Conservation (phyloP, 1,140 invertebrate genomes). For the Leguminivora glycinivorella region DNA sequence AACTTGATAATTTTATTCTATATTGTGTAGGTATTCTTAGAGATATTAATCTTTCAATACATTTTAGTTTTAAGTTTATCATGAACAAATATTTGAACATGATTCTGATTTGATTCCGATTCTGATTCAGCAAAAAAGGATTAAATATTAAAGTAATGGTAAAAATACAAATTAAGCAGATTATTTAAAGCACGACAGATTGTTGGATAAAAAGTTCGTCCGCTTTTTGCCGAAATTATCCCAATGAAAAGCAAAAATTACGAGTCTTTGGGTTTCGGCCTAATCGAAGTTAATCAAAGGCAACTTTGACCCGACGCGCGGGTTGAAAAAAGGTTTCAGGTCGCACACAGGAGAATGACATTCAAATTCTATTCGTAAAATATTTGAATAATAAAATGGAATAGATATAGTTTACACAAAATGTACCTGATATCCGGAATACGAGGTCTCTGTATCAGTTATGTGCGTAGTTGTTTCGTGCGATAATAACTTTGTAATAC, state of each 20-base stretch:
- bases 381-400: background rate
- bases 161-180: background rate
- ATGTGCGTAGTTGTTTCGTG: no score
- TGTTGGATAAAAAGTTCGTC: background rate
- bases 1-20: no score
- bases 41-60: no score
- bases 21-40: no score
- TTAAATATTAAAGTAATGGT: background rate
- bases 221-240: conserved; percentile 9
- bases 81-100: no score
- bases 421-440: no score
- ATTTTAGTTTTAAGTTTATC: no score
- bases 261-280: conserved; percentile 1
- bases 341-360: conserved; percentile 6
- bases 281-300: conserved; percentile 15
- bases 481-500: no score
- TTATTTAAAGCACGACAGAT: background rate
- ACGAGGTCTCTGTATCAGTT: no score
- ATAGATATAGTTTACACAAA: background rate
- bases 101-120: no score
- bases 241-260: conserved; percentile 15
- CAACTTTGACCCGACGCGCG: background rate
- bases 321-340: background rate
- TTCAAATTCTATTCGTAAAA: background rate
- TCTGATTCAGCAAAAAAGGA: background rate